Evolutionary conservation across 2,888 invertebrate species (phyloP).

Genomic region (Drosophila nigricruria): DNA sequence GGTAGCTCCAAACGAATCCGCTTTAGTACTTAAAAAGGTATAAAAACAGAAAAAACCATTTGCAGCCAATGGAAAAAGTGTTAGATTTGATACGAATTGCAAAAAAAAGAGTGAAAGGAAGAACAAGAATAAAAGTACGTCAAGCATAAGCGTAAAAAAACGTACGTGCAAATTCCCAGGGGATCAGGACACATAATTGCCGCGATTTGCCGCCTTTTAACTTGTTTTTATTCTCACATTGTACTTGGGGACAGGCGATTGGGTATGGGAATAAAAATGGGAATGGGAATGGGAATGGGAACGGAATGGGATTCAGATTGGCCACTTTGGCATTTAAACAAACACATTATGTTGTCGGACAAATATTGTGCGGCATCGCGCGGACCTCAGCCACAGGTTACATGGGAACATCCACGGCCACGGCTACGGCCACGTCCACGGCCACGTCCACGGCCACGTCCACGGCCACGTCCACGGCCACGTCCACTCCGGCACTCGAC

Average conservation of each 20-base stretch:
- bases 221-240: conserved; percentile 61
- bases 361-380: conserved; percentile 54
- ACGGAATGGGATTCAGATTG: conserved; percentile 25
- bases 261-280: conserved; percentile 7
- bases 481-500: conserved; percentile 54
- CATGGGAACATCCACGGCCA: conserved; percentile 15
- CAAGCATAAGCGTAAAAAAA: conserved; percentile 26
- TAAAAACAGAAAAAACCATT: conserved; percentile 10
- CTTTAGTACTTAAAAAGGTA: conserved; percentile 36
- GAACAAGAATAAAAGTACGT: not conserved
- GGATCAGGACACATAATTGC: conserved; percentile 68
- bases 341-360: conserved; percentile 76
- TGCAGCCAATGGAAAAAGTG: conserved; percentile 17
- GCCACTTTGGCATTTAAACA: conserved; percentile 65
- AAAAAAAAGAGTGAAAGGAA: conserved; percentile 2
- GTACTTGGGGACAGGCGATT: not conserved
- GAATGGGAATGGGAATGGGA: conserved; percentile 1
- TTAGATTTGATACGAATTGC: conserved; percentile 1
- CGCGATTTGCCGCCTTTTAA: conserved; percentile 77
- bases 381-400: conserved; percentile 20
- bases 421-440: conserved; percentile 12
- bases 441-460: conserved; percentile 20
- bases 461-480: conserved; percentile 1
- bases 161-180: conserved; percentile 38
- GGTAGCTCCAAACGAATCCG: conserved; percentile 39